Evolutionary conservation across 2,888 invertebrate species (phyloP).

Genomic region (Andricus quercusramuli): DNA sequence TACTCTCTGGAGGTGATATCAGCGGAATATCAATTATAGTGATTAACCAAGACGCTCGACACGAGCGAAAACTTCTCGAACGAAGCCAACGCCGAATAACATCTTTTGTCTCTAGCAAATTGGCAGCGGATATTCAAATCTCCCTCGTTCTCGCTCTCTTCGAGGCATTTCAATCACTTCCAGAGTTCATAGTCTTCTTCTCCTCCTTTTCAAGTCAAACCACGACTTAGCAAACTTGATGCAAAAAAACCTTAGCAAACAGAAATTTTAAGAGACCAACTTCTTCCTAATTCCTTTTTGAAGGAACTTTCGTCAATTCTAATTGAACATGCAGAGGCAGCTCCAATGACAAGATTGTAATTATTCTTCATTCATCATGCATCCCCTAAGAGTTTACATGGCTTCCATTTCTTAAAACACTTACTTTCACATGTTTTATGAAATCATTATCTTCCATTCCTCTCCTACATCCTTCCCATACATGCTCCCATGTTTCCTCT

Average conservation of each 20-base stretch:
- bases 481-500: too few species aligned
- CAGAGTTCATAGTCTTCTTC: not conserved
- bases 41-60: slow-evolving; percentile 76
- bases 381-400: too few species aligned
- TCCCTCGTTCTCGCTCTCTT: slow-evolving; percentile 47
- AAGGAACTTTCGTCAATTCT: not conserved
- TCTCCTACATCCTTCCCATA: too few species aligned
- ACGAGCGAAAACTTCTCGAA: slow-evolving; percentile 65
- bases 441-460: too few species aligned
- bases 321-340: not conserved
- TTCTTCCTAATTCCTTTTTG: not conserved
- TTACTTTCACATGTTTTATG: too few species aligned
- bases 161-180: slow-evolving; percentile 65
- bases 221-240: slow-evolving; percentile 33
- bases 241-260: not conserved
- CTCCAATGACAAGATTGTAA: too few species aligned
- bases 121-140: slow-evolving; percentile 72
- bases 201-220: slow-evolving; percentile 23
- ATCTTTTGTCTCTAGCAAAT: slow-evolving; percentile 74
- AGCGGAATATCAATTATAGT: slow-evolving; percentile 79
- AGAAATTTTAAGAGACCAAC: not conserved
- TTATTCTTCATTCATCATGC: too few species aligned
- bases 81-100: slow-evolving; percentile 64
- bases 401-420: too few species aligned
- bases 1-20: slow-evolving; percentile 75